phyloP scores from a whole-genome alignment of 2,888 invertebrate genomes.

The Chymomyza procnemis region DNA sequence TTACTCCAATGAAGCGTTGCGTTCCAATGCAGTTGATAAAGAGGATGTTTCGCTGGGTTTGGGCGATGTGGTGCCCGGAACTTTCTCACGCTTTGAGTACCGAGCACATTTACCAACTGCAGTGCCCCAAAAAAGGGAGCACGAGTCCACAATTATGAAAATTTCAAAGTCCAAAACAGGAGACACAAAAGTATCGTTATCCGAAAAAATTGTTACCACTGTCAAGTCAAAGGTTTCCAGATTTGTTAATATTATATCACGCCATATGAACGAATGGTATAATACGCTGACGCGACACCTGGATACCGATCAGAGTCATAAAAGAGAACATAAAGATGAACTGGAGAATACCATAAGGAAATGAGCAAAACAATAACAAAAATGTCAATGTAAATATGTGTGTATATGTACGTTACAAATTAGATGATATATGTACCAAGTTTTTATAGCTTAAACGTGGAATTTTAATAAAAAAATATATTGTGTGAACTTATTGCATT shows the following conservation, averaged over 20 bases:
- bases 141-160: conserved; percentile 48
- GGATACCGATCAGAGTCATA: conserved; percentile 13
- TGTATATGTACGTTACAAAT: conserved; percentile 29
- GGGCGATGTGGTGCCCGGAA: conserved; percentile 21
- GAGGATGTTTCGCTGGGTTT: conserved; percentile 50
- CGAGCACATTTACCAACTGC: conserved; percentile 32
- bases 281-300: conserved; percentile 62
- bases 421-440: neutral
- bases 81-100: conserved; percentile 49
- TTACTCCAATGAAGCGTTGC: conserved; percentile 37
- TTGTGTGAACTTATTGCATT: neutral
- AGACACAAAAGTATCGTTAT: conserved; percentile 18
- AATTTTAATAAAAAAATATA: neutral
- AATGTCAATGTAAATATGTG: conserved; percentile 57
- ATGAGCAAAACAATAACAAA: neutral
- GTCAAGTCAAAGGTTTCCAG: conserved; percentile 66
- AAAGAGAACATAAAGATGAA: neutral
- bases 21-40: conserved; percentile 64
- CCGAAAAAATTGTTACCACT: conserved; percentile 55
- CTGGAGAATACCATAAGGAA: neutral
- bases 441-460: neutral
- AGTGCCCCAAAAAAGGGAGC: neutral
- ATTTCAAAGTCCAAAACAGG: conserved; percentile 26
- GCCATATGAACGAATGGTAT: conserved; percentile 75
- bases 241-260: conserved; percentile 68